Base-by-base conservation (phyloP, 2,888 invertebrate genomes). In the Torymus tubicola region DNA sequence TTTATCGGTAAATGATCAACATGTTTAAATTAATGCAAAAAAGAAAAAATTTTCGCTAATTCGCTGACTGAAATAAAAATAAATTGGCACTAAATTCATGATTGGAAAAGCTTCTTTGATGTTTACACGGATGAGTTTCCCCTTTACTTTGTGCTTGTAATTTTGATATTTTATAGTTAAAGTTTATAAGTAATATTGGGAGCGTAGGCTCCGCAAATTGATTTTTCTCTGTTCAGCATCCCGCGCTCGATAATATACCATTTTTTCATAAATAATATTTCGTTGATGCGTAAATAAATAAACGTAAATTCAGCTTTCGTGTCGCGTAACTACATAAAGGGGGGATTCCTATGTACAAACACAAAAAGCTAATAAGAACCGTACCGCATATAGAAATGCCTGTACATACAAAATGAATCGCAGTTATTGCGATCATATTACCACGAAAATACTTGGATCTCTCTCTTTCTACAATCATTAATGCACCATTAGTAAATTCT, bases 401-500 rank as follows among this genome's bases (percentile, higher is more conserved):
- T 78, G 75, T 82, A 81, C 80, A 81, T 81, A 82, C 73, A 78
- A 82, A 80, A 78, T 78, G 31, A 72, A 73, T 74, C 71, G 72
- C 77, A 42, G 12, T 12, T 52, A 12, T 42, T 64, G 60, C 77
- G 74, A 78, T 82, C 67, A 11, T 73, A 81, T 67, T 68, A 71
- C 61, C 77, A 63, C 18, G 80, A 82, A 82, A 82, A 82, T 82
- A 82, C 79, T 78, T 70, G 14, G 21, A 73, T 82, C 58, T 82
- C 74, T 82, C 60, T 71, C 16, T 75, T 63, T 71, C 63, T 82
- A 78, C 55, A 61, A 61, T 70, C 74, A 18, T 75, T 80, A 82
- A 82, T 81, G 78, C 82, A 82, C 78, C 81, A 81, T 82, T 82
- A 76, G 61, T 80, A 78, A 80, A 74, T 73, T 78, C 63, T 61